Evolutionary conservation across 2,888 invertebrate genomes (phyloP).

Genomic region (Mesorhabditis spiculigera): DNA sequence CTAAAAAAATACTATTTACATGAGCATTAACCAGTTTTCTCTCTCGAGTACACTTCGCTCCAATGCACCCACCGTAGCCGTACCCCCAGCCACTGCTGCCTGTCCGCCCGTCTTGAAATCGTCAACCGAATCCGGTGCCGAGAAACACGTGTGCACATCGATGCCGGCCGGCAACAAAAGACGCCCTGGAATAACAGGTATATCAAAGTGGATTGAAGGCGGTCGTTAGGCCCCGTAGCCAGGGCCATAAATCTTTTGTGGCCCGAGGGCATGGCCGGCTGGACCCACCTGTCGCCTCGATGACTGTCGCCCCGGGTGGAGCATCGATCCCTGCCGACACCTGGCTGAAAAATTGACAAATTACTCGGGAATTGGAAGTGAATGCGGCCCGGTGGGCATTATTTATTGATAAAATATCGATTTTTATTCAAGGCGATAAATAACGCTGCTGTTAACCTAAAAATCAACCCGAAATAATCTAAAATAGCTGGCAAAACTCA

Average conservation of each 20-base stretch:
- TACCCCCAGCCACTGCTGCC: slow-evolving; percentile 93
- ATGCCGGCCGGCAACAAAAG: slow-evolving; percentile 77
- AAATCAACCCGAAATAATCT: not conserved
- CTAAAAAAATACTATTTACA: too few species aligned
- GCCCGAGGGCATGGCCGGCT: too few species aligned
- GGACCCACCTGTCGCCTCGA: slow-evolving; percentile 74
- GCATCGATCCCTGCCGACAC: slow-evolving; percentile 27
- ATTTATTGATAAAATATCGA: too few species aligned
- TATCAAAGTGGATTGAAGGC: not conserved
- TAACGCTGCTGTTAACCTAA: not conserved
- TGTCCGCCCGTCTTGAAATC: slow-evolving; percentile 94
- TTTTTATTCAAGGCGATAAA: not conserved
- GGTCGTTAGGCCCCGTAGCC: too few species aligned
- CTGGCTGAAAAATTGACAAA: slow-evolving; percentile 21
- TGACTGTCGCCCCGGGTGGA: slow-evolving; percentile 65
- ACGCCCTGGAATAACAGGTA: slow-evolving; percentile 70
- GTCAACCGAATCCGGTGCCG: slow-evolving; percentile 80
- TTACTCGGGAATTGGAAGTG: too few species aligned
- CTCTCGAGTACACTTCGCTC: not conserved
- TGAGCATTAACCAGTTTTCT: not conserved
- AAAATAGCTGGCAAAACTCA: slow-evolving; percentile 63
- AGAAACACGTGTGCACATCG: slow-evolving; percentile 94
- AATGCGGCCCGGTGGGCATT: too few species aligned
- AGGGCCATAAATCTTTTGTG: too few species aligned
- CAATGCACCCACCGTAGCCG: slow-evolving; percentile 82